A percentile compares a stretch with the other conserved stretches of the same genome.
Conservation (phyloP, 2,797 vertebrate genomes). For the Hippocampus kuda region DNA sequence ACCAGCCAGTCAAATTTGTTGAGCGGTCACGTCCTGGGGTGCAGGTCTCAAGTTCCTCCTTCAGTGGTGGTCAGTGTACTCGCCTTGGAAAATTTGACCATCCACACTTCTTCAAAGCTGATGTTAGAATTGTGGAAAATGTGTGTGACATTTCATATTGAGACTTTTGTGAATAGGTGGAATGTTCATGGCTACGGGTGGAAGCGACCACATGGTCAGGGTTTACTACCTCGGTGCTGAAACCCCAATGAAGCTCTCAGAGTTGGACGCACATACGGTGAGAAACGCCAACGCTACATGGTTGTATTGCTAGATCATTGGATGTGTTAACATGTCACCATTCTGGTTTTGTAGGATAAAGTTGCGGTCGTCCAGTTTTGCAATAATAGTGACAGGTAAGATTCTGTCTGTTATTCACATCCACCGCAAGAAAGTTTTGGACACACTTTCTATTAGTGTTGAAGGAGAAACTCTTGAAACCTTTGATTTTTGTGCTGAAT, state of each 20-base stretch:
- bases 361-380: constrained; percentile 95
- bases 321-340: background rate
- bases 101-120: background rate
- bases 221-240: constrained; percentile 93
- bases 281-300: constrained; percentile 29
- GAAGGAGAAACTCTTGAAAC: too few relatives aligned
- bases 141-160: background rate
- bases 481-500: too few relatives aligned
- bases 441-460: background rate
- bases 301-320: background rate
- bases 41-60: constrained; percentile 94
- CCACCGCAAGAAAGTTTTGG: background rate
- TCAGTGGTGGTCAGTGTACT: constrained; percentile 80
- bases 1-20: constrained; percentile 89
- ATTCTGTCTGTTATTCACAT: constrained; percentile 8
- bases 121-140: background rate
- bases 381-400: constrained; percentile 92
- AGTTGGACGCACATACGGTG: constrained; percentile 90
- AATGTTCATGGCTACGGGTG: constrained; percentile 95
- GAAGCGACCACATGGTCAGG: constrained; percentile 93
- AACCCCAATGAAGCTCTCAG: constrained; percentile 87
- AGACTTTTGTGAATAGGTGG: constrained; percentile 68
- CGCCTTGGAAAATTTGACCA: background rate
- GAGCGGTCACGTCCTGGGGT: constrained; percentile 93
- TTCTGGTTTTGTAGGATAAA: constrained; percentile 78